These are phyloP conservation scores for Oreochromis grahami DNA, from an alignment of 2,797 vertebrate genomes.

Conservation along the genomic window DNA sequence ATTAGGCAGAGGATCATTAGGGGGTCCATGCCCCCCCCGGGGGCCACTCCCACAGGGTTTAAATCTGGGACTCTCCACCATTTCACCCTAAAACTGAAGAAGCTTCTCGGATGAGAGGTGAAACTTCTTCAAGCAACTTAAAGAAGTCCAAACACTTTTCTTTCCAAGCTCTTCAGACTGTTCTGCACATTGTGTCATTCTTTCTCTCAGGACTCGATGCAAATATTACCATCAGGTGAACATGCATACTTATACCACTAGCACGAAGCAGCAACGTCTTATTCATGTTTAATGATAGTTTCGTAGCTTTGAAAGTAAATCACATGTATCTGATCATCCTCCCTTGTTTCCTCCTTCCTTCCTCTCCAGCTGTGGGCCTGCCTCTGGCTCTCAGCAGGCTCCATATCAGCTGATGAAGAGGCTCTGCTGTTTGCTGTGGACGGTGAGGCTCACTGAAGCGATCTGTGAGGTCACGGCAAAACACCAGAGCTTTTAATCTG, in stretches of 20 bases:
- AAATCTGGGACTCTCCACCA: no score
- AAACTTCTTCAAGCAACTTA: no score
- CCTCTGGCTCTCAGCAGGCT: neutral
- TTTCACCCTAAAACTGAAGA: no score
- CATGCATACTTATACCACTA: neutral
- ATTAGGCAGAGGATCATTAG: neutral
- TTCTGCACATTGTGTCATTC: neutral
- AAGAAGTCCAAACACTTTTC: no score
- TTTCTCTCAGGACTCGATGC: neutral
- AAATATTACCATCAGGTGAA: neutral
- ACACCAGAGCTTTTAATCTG: neutral
- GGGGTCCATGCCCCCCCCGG: neutral
- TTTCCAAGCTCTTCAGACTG: neutral
- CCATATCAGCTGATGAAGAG: constrained; percentile 3
- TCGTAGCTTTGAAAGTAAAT: neutral
- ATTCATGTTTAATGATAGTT: neutral
- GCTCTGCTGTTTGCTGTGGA: neutral
- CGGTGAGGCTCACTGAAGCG: neutral
- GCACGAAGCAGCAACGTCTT: neutral
- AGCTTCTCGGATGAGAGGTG: no score
- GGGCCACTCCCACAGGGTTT: neutral
- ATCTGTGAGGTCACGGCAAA: neutral
- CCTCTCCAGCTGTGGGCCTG: neutral
- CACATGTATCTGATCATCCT: neutral
- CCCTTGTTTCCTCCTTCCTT: neutral